Conservation (phyloP, 2,888 invertebrate genomes). For the Machimus rusticus region DNA sequence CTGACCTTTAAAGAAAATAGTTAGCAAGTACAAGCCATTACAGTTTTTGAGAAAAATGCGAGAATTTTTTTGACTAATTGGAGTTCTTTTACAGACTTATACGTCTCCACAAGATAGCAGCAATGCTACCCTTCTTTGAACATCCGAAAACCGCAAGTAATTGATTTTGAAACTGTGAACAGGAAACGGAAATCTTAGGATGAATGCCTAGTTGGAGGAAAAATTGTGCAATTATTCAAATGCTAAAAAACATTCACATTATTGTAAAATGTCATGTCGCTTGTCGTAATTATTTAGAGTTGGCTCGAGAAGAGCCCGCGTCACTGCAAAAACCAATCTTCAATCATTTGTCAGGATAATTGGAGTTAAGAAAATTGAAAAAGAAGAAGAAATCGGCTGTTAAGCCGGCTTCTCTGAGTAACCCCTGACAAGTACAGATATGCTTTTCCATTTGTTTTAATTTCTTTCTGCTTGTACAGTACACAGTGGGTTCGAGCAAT, state of each 20-base stretch:
- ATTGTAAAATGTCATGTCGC: neutral
- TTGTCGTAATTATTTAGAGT: conserved; percentile 35
- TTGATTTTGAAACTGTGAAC: neutral
- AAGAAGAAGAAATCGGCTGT: conserved; percentile 36
- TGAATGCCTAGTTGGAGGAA: neutral
- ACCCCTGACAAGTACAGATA: conserved; percentile 42
- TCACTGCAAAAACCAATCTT: conserved; percentile 37
- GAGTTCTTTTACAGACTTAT: neutral
- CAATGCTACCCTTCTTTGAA: neutral
- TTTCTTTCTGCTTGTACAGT: conserved; percentile 11
- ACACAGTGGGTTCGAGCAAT: neutral
- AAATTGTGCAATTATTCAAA: neutral
- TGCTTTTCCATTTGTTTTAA: conserved; percentile 37
- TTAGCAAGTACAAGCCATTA: neutral
- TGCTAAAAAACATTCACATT: neutral
- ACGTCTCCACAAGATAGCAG: neutral
- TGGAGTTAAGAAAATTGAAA: conserved; percentile 37
- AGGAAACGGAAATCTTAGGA: neutral
- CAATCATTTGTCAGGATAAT: conserved; percentile 41
- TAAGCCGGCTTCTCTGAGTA: neutral
- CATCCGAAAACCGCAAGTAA: neutral
- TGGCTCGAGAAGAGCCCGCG: neutral
- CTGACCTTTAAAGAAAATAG: neutral
- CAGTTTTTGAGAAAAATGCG: neutral
- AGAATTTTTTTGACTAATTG: neutral